Conservation (phyloP, 64 coral and sea anemone species). For the Pocillopora damicornis region DNA sequence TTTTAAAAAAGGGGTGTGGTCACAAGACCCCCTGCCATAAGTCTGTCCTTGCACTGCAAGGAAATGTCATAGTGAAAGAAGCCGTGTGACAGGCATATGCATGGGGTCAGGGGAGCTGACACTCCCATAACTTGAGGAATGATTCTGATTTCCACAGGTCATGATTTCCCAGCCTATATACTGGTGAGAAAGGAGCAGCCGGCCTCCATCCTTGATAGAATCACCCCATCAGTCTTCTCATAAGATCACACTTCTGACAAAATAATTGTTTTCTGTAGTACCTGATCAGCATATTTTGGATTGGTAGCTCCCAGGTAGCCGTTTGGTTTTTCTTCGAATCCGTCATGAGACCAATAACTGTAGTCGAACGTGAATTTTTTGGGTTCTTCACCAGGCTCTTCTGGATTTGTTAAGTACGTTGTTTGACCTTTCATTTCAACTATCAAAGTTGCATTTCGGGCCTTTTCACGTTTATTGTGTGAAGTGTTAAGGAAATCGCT, state of each 20-base stretch:
- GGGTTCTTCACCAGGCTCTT: conserved; percentile 76
- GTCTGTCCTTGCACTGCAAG: too few species aligned
- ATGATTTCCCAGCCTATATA: too few species aligned
- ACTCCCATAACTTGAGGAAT: too few species aligned
- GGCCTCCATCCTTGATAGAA: too few species aligned
- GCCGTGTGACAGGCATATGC: too few species aligned
- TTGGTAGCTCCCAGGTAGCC: conserved; percentile 61
- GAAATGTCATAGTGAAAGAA: too few species aligned
- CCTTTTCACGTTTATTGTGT: conserved; percentile 96
- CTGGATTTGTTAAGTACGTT: conserved; percentile 75
- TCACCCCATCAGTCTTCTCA: too few species aligned
- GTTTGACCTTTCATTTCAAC: conserved; percentile 77
- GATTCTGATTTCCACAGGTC: too few species aligned
- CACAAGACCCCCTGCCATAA: too few species aligned
- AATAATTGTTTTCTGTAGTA: conserved; percentile 6
- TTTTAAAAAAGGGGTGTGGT: too few species aligned
- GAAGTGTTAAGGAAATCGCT: conserved; percentile 62
- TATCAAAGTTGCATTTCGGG: conserved; percentile 79
- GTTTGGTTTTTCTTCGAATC: conserved; percentile 65
- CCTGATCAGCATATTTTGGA: conserved; percentile 93
- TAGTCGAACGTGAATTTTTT: conserved; percentile 94
- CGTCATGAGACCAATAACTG: conserved; percentile 99
- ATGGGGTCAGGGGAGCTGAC: too few species aligned
- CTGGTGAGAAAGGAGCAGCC: too few species aligned
- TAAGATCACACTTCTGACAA: not conserved